phyloP scores from a whole-genome alignment of 2,797 vertebrate species.

The Tenualosa ilisha region DNA sequence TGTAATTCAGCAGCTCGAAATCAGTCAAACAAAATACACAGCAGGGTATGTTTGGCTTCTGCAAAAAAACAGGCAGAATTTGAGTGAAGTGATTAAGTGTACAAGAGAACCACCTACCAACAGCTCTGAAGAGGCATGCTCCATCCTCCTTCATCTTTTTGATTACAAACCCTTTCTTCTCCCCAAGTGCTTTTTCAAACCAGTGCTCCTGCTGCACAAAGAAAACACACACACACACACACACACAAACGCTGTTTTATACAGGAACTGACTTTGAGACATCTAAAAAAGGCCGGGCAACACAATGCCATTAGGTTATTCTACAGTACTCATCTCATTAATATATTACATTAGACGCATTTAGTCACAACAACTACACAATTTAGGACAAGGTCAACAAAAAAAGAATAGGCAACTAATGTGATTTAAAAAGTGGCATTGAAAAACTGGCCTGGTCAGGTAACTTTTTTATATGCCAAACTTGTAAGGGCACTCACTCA shows the following conservation, averaged over 20 bases:
- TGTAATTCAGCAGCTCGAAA: not conserved
- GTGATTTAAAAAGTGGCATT: no score
- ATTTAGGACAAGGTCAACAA: no score
- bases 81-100: not conserved
- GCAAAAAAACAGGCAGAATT: not conserved
- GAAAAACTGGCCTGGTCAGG: no score
- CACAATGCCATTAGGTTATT: not conserved
- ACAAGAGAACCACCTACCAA: slow-evolving; percentile 74
- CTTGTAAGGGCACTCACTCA: no score
- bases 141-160: slow-evolving; percentile 96
- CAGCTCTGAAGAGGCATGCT: slow-evolving; percentile 89
- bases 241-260: not conserved
- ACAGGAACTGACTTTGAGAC: no score
- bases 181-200: slow-evolving; percentile 88
- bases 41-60: not conserved
- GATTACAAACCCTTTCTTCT: slow-evolving; percentile 95
- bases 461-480: no score
- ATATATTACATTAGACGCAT: not conserved
- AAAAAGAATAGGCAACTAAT: no score
- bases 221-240: not conserved
- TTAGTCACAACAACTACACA: no score
- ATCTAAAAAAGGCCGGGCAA: not conserved
- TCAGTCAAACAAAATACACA: not conserved
- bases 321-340: not conserved
- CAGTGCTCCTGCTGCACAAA: slow-evolving; percentile 85